Conservation (phyloP, 2,113 vertebrate species). For the Oxygymnocypris stewartii region DNA sequence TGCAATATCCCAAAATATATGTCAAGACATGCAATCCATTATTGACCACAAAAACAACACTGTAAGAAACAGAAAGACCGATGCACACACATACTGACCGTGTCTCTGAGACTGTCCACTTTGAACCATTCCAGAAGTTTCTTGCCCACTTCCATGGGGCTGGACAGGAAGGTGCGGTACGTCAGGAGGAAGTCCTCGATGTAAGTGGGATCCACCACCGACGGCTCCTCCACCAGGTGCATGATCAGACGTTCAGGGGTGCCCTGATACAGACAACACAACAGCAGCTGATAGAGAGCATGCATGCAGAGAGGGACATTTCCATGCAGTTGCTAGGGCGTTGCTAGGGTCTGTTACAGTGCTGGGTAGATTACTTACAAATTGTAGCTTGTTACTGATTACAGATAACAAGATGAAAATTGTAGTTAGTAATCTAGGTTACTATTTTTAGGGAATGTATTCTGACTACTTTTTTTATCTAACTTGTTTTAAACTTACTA, state of each 20-base stretch:
- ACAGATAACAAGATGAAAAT: not conserved
- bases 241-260: conserved; percentile 93
- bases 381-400: not conserved
- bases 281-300: not conserved
- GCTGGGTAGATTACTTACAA: not conserved
- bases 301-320: not conserved
- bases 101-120: conserved; percentile 88
- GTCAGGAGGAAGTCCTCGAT: conserved; percentile 97
- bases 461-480: not conserved
- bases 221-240: conserved; percentile 97
- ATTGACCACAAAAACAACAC: not conserved
- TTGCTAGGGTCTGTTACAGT: not conserved
- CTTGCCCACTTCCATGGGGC: conserved; percentile 88
- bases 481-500: not conserved
- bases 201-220: conserved; percentile 96
- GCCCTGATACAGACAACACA: conserved; percentile 71
- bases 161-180: conserved; percentile 91
- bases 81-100: conserved; percentile 67
- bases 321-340: not conserved
- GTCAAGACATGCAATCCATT: not conserved
- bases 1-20: conserved; percentile 57
- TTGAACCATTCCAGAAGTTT: conserved; percentile 95
- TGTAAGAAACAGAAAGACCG: not conserved
- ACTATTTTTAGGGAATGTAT: not conserved
- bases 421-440: not conserved